Percentiles rank a stretch among this genome's conserved stretches.
phyloP scores from a whole-genome alignment of 2,113 vertebrate species.

The Holacanthus passer region DNA sequence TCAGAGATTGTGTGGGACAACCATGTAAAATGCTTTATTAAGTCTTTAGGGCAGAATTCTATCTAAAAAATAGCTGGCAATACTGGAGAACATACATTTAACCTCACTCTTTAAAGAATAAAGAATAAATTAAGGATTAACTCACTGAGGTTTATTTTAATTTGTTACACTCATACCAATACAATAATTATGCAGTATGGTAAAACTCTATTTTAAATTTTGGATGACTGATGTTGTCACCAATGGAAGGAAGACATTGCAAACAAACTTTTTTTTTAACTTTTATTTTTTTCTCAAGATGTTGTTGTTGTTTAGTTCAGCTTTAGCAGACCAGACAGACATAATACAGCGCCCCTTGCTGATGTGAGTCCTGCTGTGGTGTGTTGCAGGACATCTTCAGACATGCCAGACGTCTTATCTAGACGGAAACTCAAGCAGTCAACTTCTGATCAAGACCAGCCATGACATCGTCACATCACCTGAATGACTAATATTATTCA shows the following conservation, averaged over 20 bases:
- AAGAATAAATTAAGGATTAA: not conserved
- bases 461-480: constrained; percentile 55
- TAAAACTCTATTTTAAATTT: too few species aligned
- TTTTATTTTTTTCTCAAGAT: not conserved
- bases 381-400: constrained; percentile 81
- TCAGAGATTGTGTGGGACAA: not conserved
- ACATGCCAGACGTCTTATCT: constrained; percentile 83
- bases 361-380: constrained; percentile 33
- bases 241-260: not conserved
- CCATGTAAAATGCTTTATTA: too few species aligned
- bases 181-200: not conserved
- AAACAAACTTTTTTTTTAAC: not conserved
- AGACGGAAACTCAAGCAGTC: constrained; percentile 76
- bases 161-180: not conserved
- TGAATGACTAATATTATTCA: not conserved
- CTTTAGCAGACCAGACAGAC: constrained; percentile 4
- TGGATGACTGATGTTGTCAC: not conserved
- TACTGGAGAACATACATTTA: not conserved
- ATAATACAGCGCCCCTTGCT: not conserved
- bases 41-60: too few species aligned
- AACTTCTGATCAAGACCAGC: constrained; percentile 75
- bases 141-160: not conserved
- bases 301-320: constrained; percentile 14
- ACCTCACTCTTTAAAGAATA: too few species aligned
- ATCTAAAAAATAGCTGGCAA: too few species aligned